Percentiles rank a stretch among this genome's conserved stretches.
Evolutionary conservation across 2,888 invertebrate species (phyloP).

Genomic region (Lasiommata megera): DNA sequence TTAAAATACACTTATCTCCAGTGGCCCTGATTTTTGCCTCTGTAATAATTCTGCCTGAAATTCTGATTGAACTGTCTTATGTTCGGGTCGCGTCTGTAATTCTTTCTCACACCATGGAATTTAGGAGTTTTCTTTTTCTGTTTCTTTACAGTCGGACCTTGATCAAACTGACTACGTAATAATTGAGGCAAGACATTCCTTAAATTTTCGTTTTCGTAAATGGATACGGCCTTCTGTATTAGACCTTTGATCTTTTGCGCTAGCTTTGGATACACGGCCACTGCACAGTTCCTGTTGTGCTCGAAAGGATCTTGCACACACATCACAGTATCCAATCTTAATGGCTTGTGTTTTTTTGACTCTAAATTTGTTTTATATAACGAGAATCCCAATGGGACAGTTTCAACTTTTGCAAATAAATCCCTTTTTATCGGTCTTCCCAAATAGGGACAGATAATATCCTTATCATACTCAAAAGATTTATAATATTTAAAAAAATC

Average conservation of each 20-base stretch:
- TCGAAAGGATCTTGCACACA: constrained; percentile 44
- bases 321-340: constrained; percentile 33
- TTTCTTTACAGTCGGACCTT: neutral
- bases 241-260: constrained; percentile 21
- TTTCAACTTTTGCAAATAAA: constrained; percentile 27
- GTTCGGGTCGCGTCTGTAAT: constrained; percentile 2
- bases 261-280: constrained; percentile 33
- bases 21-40: neutral
- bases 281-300: constrained; percentile 39
- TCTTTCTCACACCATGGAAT: constrained; percentile 1
- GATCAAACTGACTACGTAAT: neutral
- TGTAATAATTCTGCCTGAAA: constrained; percentile 4
- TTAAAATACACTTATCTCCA: neutral
- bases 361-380: constrained; percentile 35
- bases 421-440: constrained; percentile 33
- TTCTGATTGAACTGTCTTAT: neutral
- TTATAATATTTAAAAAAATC: constrained; percentile 47
- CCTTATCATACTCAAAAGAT: constrained; percentile 38
- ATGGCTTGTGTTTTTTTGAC: constrained; percentile 13
- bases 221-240: constrained; percentile 24
- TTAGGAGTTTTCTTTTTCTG: neutral
- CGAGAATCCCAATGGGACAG: constrained; percentile 32
- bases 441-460: constrained; percentile 39
- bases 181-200: constrained; percentile 13
- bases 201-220: constrained; percentile 28